Percentiles rank a stretch among this genome's conserved stretches.
Evolutionary conservation across 2,113 vertebrate species (phyloP).

Genomic region (Sterna hirundo): DNA sequence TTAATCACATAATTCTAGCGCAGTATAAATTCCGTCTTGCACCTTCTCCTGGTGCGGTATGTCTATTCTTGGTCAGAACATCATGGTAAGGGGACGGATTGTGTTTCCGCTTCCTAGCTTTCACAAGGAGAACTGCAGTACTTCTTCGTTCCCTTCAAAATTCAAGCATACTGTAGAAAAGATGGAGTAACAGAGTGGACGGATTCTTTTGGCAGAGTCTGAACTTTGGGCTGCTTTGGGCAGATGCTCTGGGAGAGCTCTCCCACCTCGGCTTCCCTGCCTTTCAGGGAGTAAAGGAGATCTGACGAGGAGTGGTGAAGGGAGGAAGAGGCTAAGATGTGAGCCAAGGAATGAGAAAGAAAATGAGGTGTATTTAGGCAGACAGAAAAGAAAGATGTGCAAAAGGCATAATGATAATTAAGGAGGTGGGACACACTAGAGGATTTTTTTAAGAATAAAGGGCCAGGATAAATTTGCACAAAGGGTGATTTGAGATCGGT

Average conservation of each 20-base stretch:
- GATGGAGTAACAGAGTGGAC: neutral
- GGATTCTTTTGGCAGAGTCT: neutral
- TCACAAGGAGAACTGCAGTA: neutral
- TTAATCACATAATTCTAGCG: neutral
- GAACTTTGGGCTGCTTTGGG: neutral
- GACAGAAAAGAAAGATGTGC: neutral
- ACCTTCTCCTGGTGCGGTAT: neutral
- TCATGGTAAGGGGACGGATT: neutral
- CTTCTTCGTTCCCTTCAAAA: neutral
- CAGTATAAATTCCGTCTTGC: neutral
- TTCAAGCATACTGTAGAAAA: neutral
- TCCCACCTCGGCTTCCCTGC: rapidly evolving
- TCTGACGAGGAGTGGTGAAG: neutral
- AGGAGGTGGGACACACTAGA: neutral
- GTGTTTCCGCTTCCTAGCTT: neutral
- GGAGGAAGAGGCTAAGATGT: neutral
- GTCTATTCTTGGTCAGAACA: neutral
- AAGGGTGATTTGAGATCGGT: neutral
- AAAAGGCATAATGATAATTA: neutral
- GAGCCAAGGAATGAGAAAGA: neutral
- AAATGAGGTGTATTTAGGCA: neutral
- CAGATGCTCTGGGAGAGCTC: neutral
- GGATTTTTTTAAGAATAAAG: neutral
- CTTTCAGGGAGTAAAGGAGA: neutral
- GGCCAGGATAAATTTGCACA: neutral